phyloP scores from a whole-genome alignment of 2,888 invertebrate genomes.

The Agrochola circellaris region DNA sequence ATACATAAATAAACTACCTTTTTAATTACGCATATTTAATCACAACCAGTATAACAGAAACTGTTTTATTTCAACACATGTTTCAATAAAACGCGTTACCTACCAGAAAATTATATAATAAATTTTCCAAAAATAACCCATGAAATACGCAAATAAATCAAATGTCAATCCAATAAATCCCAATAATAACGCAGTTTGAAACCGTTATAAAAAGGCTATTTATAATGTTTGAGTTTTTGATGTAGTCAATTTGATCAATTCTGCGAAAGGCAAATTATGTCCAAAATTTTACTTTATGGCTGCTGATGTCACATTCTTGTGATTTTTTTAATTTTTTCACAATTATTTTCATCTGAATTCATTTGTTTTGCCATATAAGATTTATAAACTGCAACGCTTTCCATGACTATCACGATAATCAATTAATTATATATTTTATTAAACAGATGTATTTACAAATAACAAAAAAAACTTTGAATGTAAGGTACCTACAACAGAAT shows the following conservation, averaged over 20 bases:
- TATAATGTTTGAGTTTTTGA: conserved; percentile 19
- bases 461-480: no score
- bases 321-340: neutral
- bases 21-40: neutral
- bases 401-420: neutral
- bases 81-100: conserved; percentile 18
- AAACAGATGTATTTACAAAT: no score
- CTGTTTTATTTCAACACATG: conserved; percentile 8
- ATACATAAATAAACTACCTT: neutral
- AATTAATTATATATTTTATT: neutral
- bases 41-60: neutral
- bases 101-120: neutral
- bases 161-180: neutral
- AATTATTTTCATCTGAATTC: neutral
- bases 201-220: neutral
- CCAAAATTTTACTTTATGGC: conserved; percentile 7
- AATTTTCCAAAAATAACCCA: neutral
- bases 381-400: neutral
- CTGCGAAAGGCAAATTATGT: neutral
- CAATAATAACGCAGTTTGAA: neutral
- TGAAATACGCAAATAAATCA: conserved; percentile 7
- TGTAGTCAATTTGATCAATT: neutral
- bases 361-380: neutral
- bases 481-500: no score
- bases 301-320: neutral